A percentile compares a stretch with the other conserved stretches of the same genome.
These are phyloP conservation scores for Picathartes gymnocephalus DNA, from an alignment of 2,113 vertebrate genomes.

Conservation along the genomic window DNA sequence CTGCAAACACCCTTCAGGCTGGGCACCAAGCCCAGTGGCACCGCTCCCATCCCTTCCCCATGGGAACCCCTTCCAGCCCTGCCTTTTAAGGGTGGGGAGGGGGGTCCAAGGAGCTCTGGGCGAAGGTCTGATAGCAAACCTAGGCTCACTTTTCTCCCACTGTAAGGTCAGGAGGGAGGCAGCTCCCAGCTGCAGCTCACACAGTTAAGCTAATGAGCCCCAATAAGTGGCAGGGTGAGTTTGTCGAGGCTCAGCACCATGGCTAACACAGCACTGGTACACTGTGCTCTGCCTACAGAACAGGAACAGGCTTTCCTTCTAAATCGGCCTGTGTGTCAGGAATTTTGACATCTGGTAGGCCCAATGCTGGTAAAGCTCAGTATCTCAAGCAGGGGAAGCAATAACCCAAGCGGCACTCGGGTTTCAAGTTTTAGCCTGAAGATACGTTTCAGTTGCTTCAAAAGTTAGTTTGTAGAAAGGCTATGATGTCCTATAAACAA, in stretches of 20 bases:
- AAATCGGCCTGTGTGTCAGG: background rate
- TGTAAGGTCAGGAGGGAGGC: background rate
- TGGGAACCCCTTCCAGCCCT: background rate
- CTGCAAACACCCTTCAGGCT: background rate
- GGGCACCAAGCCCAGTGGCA: background rate
- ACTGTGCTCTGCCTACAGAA: background rate
- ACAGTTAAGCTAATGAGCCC: background rate
- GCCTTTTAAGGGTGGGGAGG: background rate
- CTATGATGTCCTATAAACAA: background rate
- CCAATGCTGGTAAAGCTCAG: background rate
- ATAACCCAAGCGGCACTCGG: rapidly evolving
- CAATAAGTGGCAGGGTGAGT: background rate
- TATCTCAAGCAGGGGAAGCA: background rate
- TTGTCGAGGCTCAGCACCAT: rapidly evolving
- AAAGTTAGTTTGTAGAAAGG: background rate
- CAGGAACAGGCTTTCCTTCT: background rate
- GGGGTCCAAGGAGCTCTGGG: background rate
- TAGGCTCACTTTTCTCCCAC: background rate
- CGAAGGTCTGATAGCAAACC: background rate
- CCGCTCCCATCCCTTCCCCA: background rate
- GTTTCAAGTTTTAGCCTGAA: background rate
- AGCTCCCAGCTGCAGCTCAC: background rate
- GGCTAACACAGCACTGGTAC: background rate
- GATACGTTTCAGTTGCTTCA: background rate
- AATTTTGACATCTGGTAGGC: background rate